Evolutionary conservation across 92 coral and sea anemone species (phyloP).

Genomic region (Umimayanthus kanabou): DNA sequence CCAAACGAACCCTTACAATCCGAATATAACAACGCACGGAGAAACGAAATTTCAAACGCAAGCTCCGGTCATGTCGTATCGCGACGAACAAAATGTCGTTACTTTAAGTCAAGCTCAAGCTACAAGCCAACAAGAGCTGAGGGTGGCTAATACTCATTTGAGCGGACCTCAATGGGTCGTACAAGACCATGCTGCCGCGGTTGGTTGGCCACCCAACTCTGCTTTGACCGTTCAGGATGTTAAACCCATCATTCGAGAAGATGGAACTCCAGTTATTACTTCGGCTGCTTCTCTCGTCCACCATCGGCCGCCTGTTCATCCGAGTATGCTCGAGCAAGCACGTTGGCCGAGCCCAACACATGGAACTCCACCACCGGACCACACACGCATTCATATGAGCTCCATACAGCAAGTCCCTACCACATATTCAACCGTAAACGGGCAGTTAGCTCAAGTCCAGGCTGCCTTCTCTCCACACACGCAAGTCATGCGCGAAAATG

Average conservation of each 20-base stretch:
- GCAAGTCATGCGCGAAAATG: conserved; percentile 79
- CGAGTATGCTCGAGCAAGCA: conserved; percentile 96
- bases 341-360: conserved; percentile 93
- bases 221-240: conserved; percentile 85
- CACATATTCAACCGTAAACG: conserved; percentile 80
- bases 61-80: conserved; percentile 83
- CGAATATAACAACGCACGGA: conserved; percentile 82
- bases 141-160: conserved; percentile 81
- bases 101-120: conserved; percentile 68
- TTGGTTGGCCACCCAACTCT: conserved; percentile 98
- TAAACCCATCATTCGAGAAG: conserved; percentile 93
- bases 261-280: conserved; percentile 92
- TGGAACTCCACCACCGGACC: conserved; percentile 93
- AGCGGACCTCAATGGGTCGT: conserved; percentile 97
- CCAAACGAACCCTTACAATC: conserved; percentile 83
- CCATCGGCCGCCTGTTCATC: conserved; percentile 92
- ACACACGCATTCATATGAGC: conserved; percentile 93
- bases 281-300: conserved; percentile 88
- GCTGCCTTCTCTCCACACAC: conserved; percentile 65
- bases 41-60: conserved; percentile 88
- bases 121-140: conserved; percentile 69
- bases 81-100: conserved; percentile 83
- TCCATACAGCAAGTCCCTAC: conserved; percentile 75
- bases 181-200: conserved; percentile 93
- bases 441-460: conserved; percentile 75